phyloP scores from a whole-genome alignment of 1,140 invertebrate genomes.

The Colletes latitarsis region DNA sequence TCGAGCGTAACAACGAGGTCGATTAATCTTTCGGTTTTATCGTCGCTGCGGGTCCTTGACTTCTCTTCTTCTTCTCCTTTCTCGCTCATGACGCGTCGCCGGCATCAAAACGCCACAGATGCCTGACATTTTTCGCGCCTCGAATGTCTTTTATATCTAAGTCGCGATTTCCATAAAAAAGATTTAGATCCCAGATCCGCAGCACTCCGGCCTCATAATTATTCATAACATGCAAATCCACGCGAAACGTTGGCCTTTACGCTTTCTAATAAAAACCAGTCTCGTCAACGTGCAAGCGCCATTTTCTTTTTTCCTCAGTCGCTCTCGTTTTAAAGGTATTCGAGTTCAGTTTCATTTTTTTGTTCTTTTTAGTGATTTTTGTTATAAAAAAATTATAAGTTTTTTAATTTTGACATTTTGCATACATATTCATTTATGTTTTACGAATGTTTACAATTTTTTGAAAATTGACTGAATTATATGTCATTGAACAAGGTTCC shows the following conservation, averaged over 20 bases:
- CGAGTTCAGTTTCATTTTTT: too few species aligned
- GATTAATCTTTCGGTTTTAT: conserved; percentile 47
- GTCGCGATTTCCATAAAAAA: conserved; percentile 42
- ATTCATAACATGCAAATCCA: conserved; percentile 40
- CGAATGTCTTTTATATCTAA: conserved; percentile 15
- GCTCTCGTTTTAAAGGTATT: not conserved
- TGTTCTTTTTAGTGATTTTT: too few species aligned
- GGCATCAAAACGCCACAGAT: not conserved
- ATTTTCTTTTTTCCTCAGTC: not conserved
- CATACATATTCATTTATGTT: too few species aligned
- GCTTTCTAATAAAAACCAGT: not conserved
- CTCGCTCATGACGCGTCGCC: not conserved
- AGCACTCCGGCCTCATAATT: conserved; percentile 15
- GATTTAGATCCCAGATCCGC: conserved; percentile 16
- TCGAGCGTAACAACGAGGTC: conserved; percentile 61
- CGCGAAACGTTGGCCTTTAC: not conserved
- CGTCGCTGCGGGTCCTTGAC: conserved; percentile 19
- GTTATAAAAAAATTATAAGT: too few species aligned
- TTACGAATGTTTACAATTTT: too few species aligned
- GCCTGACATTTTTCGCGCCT: conserved; percentile 1
- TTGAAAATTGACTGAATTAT: too few species aligned
- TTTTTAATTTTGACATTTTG: too few species aligned
- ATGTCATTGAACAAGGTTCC: too few species aligned
- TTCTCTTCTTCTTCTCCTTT: conserved; percentile 2
- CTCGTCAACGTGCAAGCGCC: not conserved